Conservation (phyloP, 1,140 invertebrate species). For the Musca vetustissima region DNA sequence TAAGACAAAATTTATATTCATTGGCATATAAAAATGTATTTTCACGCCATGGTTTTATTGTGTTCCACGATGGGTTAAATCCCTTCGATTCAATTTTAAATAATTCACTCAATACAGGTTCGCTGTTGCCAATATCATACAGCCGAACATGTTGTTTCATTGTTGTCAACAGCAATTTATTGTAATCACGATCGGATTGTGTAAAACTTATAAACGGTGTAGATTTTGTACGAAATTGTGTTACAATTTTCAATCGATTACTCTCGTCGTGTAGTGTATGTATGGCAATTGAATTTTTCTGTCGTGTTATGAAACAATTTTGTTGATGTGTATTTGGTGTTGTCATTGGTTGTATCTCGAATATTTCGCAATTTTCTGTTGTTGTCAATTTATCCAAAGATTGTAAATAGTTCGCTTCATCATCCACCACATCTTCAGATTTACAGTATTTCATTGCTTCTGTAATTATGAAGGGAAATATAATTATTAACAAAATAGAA, state of each 20-base stretch:
- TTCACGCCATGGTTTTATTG: slow-evolving; percentile 20
- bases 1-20: slow-evolving; percentile 17
- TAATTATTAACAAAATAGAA: too few species aligned
- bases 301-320: slow-evolving; percentile 21
- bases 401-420: too few species aligned
- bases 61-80: slow-evolving; percentile 27
- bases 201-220: slow-evolving; percentile 31
- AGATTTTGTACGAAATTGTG: slow-evolving; percentile 19
- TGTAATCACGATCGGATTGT: slow-evolving; percentile 9
- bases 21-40: slow-evolving; percentile 28
- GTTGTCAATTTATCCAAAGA: too few species aligned
- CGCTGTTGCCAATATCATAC: slow-evolving; percentile 20
- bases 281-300: slow-evolving; percentile 11
- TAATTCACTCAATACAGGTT: background rate
- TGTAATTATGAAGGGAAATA: too few species aligned
- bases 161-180: slow-evolving; percentile 23
- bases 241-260: slow-evolving; percentile 1
- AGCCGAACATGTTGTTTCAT: slow-evolving; percentile 27
- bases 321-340: background rate
- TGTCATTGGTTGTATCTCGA: slow-evolving; percentile 21
- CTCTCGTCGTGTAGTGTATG: background rate
- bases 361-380: slow-evolving; percentile 19
- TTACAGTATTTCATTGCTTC: too few species aligned
- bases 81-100: background rate
- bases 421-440: too few species aligned